Percentiles rank a stretch among this genome's conserved stretches.
Evolutionary conservation across 2,888 invertebrate genomes (phyloP).

Genomic region (Apodemia duryi): DNA sequence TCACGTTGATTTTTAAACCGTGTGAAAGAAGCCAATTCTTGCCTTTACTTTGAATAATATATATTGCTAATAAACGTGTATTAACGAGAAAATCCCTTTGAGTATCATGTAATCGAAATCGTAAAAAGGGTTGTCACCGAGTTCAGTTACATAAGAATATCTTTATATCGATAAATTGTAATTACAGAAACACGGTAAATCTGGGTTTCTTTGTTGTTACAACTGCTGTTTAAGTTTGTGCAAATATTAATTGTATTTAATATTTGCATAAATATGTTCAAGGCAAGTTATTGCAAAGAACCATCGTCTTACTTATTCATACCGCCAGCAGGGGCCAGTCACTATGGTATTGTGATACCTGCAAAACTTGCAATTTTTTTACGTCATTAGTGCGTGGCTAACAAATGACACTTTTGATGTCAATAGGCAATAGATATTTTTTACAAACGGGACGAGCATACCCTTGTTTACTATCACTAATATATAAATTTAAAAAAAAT

Average conservation of each 20-base stretch:
- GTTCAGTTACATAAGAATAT: too few species aligned
- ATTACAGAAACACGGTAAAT: too few species aligned
- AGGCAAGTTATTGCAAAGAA: too few species aligned
- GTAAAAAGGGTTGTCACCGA: constrained; percentile 12
- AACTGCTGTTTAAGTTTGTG: too few species aligned
- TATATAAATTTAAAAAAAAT: background rate
- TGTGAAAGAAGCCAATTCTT: constrained; percentile 30
- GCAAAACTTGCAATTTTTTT: background rate
- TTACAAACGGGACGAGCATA: too few species aligned
- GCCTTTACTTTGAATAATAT: constrained; percentile 20
- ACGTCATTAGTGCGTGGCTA: too few species aligned
- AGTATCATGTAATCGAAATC: constrained; percentile 4
- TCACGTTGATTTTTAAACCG: background rate
- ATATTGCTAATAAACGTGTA: background rate
- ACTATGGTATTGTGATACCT: background rate
- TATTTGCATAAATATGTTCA: too few species aligned
- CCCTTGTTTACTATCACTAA: too few species aligned
- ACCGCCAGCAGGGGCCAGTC: background rate
- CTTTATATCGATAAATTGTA: too few species aligned
- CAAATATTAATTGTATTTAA: too few species aligned
- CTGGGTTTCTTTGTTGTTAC: too few species aligned
- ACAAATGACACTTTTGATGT: background rate
- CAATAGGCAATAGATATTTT: background rate
- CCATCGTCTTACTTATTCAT: background rate
- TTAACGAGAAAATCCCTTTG: background rate